Conservation (phyloP, 2,113 vertebrate species). For the Phalacrocorax carbo region DNA sequence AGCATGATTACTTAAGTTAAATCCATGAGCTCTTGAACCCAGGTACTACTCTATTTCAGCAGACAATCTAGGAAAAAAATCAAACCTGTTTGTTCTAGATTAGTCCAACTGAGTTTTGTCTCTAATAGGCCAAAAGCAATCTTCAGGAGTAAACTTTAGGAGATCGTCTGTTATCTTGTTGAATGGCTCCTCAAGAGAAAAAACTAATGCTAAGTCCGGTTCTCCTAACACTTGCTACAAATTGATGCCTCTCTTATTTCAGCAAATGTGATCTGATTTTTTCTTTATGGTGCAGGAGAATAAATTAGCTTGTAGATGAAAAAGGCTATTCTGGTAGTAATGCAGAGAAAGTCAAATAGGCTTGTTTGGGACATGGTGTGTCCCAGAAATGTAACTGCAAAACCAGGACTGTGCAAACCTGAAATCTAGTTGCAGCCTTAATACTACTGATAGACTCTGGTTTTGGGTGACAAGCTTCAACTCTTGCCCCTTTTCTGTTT, state of each 20-base stretch:
- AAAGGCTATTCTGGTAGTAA: not conserved
- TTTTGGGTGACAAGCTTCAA: not conserved
- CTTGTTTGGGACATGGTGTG: not conserved
- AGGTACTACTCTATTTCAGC: not conserved
- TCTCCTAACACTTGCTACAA: not conserved
- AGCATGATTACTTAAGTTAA: not conserved
- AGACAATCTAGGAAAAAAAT: not conserved
- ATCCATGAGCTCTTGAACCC: not conserved
- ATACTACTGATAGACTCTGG: not conserved
- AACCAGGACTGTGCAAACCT: not conserved
- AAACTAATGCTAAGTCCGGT: not conserved
- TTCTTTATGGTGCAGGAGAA: not conserved
- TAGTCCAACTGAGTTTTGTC: not conserved
- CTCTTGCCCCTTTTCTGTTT: not conserved
- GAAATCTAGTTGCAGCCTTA: not conserved
- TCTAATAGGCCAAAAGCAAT: not conserved
- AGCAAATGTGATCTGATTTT: not conserved
- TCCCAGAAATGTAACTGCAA: not conserved
- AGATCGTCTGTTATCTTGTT: not conserved
- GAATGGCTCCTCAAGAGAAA: not conserved
- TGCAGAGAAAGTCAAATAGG: not conserved
- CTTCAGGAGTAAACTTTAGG: not conserved
- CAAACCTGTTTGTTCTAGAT: not conserved
- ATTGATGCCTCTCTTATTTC: not conserved
- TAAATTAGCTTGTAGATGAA: not conserved